These are phyloP conservation scores for Myiotriccus ornatus DNA, from an alignment of 2,797 vertebrate species.

Conservation along the genomic window DNA sequence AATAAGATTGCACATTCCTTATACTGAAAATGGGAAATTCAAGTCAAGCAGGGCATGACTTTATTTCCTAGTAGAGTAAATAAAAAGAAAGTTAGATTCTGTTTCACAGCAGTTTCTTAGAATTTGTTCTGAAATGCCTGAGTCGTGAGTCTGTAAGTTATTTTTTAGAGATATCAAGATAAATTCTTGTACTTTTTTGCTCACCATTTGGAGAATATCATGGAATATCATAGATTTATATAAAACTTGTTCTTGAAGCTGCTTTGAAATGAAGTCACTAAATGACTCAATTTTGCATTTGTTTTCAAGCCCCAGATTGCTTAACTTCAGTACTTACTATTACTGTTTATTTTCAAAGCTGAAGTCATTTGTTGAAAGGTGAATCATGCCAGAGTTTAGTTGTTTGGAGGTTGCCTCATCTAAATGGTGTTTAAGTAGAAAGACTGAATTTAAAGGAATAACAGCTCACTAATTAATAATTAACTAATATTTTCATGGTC, in stretches of 20 bases:
- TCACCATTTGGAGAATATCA: background rate
- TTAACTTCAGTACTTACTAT: background rate
- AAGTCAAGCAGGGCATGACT: background rate
- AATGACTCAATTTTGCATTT: background rate
- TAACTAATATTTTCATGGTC: background rate
- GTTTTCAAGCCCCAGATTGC: constrained; percentile 33
- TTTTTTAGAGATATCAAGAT: background rate
- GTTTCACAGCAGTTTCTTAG: background rate
- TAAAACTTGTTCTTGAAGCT: background rate
- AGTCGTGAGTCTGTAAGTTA: background rate
- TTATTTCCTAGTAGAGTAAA: background rate
- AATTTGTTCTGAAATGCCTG: background rate
- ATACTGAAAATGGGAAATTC: background rate
- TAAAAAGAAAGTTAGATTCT: background rate
- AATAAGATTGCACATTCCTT: background rate
- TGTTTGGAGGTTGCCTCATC: constrained; percentile 17
- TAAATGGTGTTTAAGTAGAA: background rate
- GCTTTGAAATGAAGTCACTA: background rate
- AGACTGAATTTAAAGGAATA: background rate
- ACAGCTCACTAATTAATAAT: background rate
- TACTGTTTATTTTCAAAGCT: constrained; percentile 54
- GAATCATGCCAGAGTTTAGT: background rate
- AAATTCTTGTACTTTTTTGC: background rate
- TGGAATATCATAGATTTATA: background rate
- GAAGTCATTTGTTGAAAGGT: constrained; percentile 57